phyloP scores from a whole-genome alignment of 2,797 vertebrate genomes.

The Cirrhinus molitorella region DNA sequence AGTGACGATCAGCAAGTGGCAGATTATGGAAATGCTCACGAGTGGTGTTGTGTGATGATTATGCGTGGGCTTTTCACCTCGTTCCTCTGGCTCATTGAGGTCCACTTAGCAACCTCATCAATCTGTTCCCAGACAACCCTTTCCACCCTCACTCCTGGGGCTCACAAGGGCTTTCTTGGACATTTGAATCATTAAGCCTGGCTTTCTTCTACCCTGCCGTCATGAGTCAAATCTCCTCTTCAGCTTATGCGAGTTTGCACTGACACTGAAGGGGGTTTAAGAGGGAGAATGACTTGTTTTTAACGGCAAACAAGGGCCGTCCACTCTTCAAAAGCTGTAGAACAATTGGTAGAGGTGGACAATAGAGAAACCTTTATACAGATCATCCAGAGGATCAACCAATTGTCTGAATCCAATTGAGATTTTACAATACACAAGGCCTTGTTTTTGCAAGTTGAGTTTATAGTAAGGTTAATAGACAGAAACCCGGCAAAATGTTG shows the following conservation, averaged over 20 bases:
- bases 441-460: background rate
- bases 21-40: conserved; percentile 24
- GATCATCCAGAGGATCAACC: conserved; percentile 58
- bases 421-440: background rate
- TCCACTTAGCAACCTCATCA: conserved; percentile 54
- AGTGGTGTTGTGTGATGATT: conserved; percentile 36
- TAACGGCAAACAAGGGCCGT: conserved; percentile 44
- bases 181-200: conserved; percentile 63
- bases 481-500: background rate
- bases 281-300: conserved; percentile 41
- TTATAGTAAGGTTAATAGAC: background rate
- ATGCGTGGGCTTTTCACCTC: conserved; percentile 40
- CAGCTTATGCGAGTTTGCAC: conserved; percentile 41
- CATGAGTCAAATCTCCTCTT: conserved; percentile 52
- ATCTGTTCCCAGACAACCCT: conserved; percentile 55
- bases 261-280: conserved; percentile 40
- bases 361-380: conserved; percentile 55
- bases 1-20: conserved; percentile 25
- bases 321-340: conserved; percentile 50
- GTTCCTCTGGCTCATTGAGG: conserved; percentile 42
- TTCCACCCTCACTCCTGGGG: conserved; percentile 27
- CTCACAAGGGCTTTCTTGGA: conserved; percentile 44
- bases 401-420: background rate
- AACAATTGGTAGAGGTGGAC: conserved; percentile 65
- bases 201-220: conserved; percentile 52